Evolutionary conservation across 2,797 vertebrate species (phyloP), one percentile per base, ranked within the genome.

Genomic region (Tapera naevia): DNA sequence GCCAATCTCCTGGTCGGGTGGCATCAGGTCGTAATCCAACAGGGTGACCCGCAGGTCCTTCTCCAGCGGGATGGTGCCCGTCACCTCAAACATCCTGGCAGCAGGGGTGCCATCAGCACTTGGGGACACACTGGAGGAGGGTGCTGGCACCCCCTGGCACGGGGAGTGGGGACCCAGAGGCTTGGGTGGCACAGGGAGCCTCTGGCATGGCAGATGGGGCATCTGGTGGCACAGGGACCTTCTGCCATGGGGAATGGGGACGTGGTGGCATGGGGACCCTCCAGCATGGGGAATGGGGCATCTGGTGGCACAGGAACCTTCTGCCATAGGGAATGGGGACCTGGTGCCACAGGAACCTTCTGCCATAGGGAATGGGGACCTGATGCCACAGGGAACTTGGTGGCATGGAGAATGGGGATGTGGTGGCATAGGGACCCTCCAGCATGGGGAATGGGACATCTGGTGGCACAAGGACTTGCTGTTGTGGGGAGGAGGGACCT

Each of bases 1-100:
- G 41, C 98, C 98, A 0, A 98, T 97, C 90, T 96, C 92, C 73
- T 98, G 97, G 74, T 98, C 98, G 0, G 95, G 74, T 1, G 95
- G 95, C 54, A 98, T 10, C 11, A 97, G 45, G 76, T 98, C 97
- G 1, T 97, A 97, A 92, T 98, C 98, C 45, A 92, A 85, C 8
- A 98, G 88, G 0, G 97, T 91, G 80, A 98, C 89, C 82, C 90
- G 80, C 51, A 98, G 94, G 90, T 98, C 98, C 87, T 98, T 98
- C 72, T 98, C 98, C 91, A 97, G 58, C 0, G 97, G 98, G 65
- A 98, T 96, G 89, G 88, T 95, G 72, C 97, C 97, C 4, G 13
- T 93, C 65, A 98, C 13, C 73, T 98, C 97, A 3, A 97, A 98
- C 91, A 97, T 72, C 90, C 98, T 98, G 89, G 13, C 10, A 53